Evolutionary conservation across 2,888 invertebrate genomes (phyloP), one percentile per base, ranked within the genome.

Genomic region (Philereme transversata): DNA sequence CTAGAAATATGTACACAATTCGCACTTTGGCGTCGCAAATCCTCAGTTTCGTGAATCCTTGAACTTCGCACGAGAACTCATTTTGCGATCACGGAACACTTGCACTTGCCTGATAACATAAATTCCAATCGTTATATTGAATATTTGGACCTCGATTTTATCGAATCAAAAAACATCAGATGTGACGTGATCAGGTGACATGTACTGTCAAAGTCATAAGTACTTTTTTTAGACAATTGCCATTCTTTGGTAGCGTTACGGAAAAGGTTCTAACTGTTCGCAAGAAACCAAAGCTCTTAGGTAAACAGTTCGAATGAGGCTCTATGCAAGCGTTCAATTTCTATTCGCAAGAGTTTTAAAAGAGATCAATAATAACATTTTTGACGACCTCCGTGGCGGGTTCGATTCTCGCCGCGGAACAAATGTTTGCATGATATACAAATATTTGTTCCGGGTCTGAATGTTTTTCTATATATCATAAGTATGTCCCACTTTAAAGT

Each of bases 61-160:
- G 45, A 59, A 49, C 49, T 63, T 63, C 11, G 52, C 55, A 5
- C 51, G 58, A 6, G 49, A 49, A 56, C 11, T 59, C 62, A 63
- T 63, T 56, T 56, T 63, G 62, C n/a, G 35, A 51, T 47, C 48
- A 45, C 50, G 47, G 5, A 7, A n/a, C 40, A 11, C 6, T 41
- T 33, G 38, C 51, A 45, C 38, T 51, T 7, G 52, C 11, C 35
- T 11, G 44, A 43, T 53, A 47, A 46, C 44, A 47, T 51, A 58
- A 51, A 54, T 10, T 10, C 4, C 44, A n/a, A 44, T 48, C 1
- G 44, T 48, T 36, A 46, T 50, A 56, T 56, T 7, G 38, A 8
- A 44, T 54, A 55, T 54, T 53, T 49, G 22, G 44, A 50, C 57
- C 53, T 48, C 43, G 62, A 57, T 62, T 53, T 51, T 55, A 56